Evolutionary conservation across 2,888 invertebrate genomes (phyloP), one percentile per base, ranked within the genome.

Genomic region (Scaptomyza reducta): DNA sequence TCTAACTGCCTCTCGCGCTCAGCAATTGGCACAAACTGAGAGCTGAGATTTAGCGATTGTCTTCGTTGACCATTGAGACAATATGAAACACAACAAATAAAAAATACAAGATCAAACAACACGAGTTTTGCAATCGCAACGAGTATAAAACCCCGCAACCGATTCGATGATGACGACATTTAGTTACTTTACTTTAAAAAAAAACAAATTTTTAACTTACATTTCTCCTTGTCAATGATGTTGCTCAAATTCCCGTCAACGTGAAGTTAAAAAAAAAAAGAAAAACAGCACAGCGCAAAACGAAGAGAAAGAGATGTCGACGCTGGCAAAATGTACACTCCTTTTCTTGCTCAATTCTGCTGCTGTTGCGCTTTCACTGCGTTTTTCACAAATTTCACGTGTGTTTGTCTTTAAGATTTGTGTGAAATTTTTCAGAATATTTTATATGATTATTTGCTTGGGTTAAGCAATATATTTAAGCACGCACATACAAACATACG

Each of bases 401-500:
- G 84, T 74, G 77, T 71, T 81, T 46, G 56, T 58, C 13, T 18
- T 56, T 14, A 41, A 16, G 45, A 51, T 60, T 61, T 56, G 42
- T 42, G 38, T 66, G 64, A 50, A 47, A 68, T 53, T 59, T 77
- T 68, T 45, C 31, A 45, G 45, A 38, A 63, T 45, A 68, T 68
- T 74, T 71, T 61, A 68, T 56, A 63, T 60, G 75, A 67, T 60
- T 68, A 50, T 70, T 67, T 64, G 77, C 66, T 71, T 74, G 71
- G 64, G 73, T 79, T 85, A 67, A 78, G 80, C 86, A 83, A 83
- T 81, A 82, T 74, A 55, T 70, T 63, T 63, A 40, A 55, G 33
- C 62, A 61, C 74, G 64, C 68, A 55, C 62, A 18, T 45, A 18
- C 47, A 50, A 47, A 41, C 41, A 47, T 55, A 51, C 53, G 62